Conservation (phyloP, 2,797 vertebrate genomes). For the Sebastolobus altivelis region DNA sequence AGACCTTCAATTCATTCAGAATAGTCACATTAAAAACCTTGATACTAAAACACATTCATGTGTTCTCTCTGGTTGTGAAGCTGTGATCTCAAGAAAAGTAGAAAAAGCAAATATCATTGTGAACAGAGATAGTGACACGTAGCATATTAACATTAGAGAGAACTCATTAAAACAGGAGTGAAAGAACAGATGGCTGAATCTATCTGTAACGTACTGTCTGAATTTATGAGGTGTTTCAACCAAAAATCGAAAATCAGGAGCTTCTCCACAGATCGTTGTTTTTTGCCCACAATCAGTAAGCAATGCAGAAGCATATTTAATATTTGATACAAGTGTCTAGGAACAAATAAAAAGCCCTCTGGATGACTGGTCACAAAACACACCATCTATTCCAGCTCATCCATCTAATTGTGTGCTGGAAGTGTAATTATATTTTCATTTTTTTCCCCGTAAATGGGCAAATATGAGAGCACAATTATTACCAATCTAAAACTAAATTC, state of each 20-base stretch:
- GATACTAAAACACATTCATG: background rate
- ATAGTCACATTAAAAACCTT: background rate
- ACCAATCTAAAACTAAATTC: conserved; percentile 17
- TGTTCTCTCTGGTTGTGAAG: background rate
- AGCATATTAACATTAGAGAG: background rate
- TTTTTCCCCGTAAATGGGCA: conserved; percentile 12
- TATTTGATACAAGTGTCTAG: conserved; percentile 34
- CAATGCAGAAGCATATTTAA: conserved; percentile 29
- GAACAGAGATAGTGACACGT: background rate
- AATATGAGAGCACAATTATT: conserved; percentile 16
- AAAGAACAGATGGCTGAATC: background rate
- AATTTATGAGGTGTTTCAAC: background rate
- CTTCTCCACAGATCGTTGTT: conserved; percentile 6
- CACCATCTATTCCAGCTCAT: conserved; percentile 38
- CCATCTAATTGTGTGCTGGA: conserved; percentile 33
- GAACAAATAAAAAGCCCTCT: conserved; percentile 37
- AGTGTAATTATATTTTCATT: conserved; percentile 40
- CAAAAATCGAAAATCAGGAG: conserved; percentile 1
- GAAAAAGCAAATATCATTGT: background rate
- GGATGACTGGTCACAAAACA: conserved; percentile 48
- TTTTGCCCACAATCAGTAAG: conserved; percentile 5
- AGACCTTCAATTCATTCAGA: background rate
- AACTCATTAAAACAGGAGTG: background rate
- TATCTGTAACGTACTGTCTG: conserved; percentile 1
- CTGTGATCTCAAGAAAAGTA: background rate